Evolutionary conservation across 2,888 invertebrate genomes (phyloP), one percentile per base, ranked within the genome.

Genomic region (Scelioninae gen. 1): DNA sequence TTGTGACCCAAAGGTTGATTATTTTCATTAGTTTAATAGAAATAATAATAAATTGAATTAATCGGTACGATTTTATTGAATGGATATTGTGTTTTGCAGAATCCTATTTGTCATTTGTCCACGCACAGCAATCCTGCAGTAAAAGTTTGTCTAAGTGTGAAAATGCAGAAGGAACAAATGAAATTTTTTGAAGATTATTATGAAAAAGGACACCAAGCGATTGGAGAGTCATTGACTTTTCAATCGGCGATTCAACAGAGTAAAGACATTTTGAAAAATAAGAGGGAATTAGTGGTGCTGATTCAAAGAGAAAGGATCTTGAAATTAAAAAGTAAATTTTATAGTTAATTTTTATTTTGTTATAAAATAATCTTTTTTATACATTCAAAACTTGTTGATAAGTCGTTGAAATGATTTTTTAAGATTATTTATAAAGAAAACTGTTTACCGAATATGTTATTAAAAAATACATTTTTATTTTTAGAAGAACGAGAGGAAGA

Each of bases 1-100:
- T 0, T 96, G 95, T 87, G 95, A 95, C 88, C 95, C 95, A 5
- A 94, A 93, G 91, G 96, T 96, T 49, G 38, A 38, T 4, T 38
- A 0, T 68, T 31, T 40, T 40, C 43, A 11, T 43, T 43, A 43
- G 29, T 45, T 45, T 11, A 43, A 45, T 11, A 6, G 5, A n/a
- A 31, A 40, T 40, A 56, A 45, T 51, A 15, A 53, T n/a, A 15
- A 23, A 34, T 55, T 31, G 34, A 6, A 11, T 23, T 16, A 16
- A 1, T 49, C 5, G 3, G 2, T 43, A 43, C 2, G 4, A 2
- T 23, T 23, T 23, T 23, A 1, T 23, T 23, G 4, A 23, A 23
- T 23, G 23, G 23, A 23, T 2, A 2, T 23, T 23, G n/a, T n/a
- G n/a, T 49, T 69, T 84, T 86, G 11, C 86, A 94, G 94, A 94